phyloP scores from a whole-genome alignment of 2,797 vertebrate genomes.

The Sebastes jordani region DNA sequence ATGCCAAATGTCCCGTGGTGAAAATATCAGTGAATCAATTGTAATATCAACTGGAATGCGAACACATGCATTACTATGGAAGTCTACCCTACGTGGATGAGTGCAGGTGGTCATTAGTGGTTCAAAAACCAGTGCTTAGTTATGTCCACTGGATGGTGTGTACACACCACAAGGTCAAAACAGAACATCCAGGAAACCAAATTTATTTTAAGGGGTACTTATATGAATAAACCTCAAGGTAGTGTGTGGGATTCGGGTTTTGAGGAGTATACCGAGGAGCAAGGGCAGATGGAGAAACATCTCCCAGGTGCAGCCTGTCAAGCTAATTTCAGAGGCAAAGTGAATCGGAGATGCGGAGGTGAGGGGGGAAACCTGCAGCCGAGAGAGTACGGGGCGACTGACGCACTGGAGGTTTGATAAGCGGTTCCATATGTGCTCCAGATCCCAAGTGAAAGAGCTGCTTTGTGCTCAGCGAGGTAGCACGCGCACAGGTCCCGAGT shows the following conservation, averaged over 20 bases:
- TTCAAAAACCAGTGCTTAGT: neutral
- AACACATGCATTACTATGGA: neutral
- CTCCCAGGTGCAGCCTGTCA: conserved; percentile 52
- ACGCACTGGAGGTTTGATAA: conserved; percentile 68
- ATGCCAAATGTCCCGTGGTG: neutral
- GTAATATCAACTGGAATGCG: neutral
- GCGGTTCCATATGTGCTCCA: conserved; percentile 80
- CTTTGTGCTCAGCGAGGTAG: conserved; percentile 79
- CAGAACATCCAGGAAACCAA: neutral
- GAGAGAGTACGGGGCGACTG: conserved; percentile 32
- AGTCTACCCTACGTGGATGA: neutral
- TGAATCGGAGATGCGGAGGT: conserved; percentile 58
- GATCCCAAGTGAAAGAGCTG: conserved; percentile 81
- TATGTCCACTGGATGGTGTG: neutral
- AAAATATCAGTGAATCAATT: neutral
- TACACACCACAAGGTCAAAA: conserved; percentile 6
- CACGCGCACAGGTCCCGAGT: conserved; percentile 60
- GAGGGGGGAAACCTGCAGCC: conserved; percentile 56
- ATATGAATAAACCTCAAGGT: neutral
- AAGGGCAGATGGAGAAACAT: conserved; percentile 3
- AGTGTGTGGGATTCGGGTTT: neutral
- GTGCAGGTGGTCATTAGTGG: neutral
- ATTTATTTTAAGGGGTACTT: neutral
- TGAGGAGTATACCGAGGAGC: neutral
- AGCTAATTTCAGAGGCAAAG: conserved; percentile 46